Evolutionary conservation across 2,888 invertebrate genomes (phyloP).

Genomic region (Pachydiplax longipennis): DNA sequence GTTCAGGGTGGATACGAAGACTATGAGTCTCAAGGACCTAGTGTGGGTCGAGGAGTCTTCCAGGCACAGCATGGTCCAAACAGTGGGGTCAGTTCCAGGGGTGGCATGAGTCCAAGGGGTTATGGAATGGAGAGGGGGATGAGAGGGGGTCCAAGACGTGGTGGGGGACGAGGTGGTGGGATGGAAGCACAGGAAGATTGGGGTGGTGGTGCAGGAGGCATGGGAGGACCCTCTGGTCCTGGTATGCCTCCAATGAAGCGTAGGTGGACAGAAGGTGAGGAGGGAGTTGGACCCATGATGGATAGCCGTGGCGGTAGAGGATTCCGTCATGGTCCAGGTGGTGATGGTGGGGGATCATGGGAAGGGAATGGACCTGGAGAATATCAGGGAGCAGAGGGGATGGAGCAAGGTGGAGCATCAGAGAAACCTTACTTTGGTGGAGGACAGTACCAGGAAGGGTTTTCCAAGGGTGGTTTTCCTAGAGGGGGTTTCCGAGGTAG

Average conservation of each 20-base stretch:
- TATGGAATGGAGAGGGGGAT: conserved; percentile 2
- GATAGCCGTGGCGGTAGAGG: background rate
- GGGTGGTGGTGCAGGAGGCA: conserved; percentile 1
- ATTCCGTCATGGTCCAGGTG: conserved; percentile 10
- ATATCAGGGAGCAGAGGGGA: conserved; percentile 9
- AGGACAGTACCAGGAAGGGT: conserved; percentile 15
- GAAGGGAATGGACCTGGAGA: conserved; percentile 32
- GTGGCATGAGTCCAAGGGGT: background rate
- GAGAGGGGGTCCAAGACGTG: background rate
- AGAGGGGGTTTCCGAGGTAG: conserved; percentile 3
- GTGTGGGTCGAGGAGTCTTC: background rate
- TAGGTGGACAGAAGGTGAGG: conserved; percentile 17
- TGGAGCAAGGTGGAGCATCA: conserved; percentile 6
- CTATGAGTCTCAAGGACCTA: background rate
- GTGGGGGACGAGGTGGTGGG: background rate
- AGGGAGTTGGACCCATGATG: conserved; percentile 3
- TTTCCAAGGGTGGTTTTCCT: conserved; percentile 8
- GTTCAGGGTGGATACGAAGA: conserved; percentile 15
- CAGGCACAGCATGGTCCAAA: background rate
- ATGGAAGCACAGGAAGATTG: conserved; percentile 26
- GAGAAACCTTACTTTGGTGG: conserved; percentile 30
- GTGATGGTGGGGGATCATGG: conserved; percentile 15
- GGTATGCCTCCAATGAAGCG: background rate
- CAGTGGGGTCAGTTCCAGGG: background rate
- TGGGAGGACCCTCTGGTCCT: background rate